phyloP scores from a whole-genome alignment of 1,140 invertebrate species.

The Drosophila setifemur region DNA sequence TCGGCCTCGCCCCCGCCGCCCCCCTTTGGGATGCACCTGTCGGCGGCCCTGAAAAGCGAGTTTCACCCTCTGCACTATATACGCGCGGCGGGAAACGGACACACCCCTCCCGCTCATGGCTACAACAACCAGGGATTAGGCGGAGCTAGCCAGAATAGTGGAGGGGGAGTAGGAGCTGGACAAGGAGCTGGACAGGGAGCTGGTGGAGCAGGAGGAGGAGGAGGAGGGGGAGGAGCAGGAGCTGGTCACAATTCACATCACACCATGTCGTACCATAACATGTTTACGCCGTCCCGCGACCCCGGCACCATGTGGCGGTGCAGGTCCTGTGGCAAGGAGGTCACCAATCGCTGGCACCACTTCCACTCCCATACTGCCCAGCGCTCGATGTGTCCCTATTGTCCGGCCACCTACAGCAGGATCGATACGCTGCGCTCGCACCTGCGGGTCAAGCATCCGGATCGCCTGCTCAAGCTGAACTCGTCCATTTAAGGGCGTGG shows the following conservation, averaged over 20 bases:
- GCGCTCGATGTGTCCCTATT: conserved; percentile 91
- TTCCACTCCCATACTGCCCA: conserved; percentile 91
- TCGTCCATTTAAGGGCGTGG: conserved; percentile 67
- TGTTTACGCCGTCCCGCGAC: conserved; percentile 88
- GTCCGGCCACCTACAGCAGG: conserved; percentile 92
- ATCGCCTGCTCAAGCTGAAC: conserved; percentile 81
- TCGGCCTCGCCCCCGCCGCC: conserved; percentile 75
- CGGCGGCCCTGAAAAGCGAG: conserved; percentile 73
- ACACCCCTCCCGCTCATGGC: conserved; percentile 57
- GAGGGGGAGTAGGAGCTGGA: conserved; percentile 2
- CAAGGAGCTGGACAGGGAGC: conserved; percentile 8
- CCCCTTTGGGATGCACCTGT: conserved; percentile 71
- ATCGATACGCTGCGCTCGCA: conserved; percentile 91
- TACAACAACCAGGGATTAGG: conserved; percentile 50
- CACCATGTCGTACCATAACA: conserved; percentile 89
- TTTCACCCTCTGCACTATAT: conserved; percentile 73
- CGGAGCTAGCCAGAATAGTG: conserved; percentile 25
- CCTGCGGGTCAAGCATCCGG: conserved; percentile 88
- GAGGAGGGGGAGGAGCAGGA: conserved; percentile 13
- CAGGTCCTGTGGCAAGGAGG: conserved; percentile 91
- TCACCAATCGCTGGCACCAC: conserved; percentile 93
- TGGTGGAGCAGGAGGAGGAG: conserved; percentile 11
- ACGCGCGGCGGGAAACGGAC: conserved; percentile 60
- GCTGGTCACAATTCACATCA: conserved; percentile 76
- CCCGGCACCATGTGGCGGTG: conserved; percentile 89